A percentile compares a stretch with the other conserved stretches of the same genome.
These are phyloP conservation scores for Apodemus sylvaticus DNA, from an alignment of 2,113 vertebrate genomes.

Conservation along the genomic window DNA sequence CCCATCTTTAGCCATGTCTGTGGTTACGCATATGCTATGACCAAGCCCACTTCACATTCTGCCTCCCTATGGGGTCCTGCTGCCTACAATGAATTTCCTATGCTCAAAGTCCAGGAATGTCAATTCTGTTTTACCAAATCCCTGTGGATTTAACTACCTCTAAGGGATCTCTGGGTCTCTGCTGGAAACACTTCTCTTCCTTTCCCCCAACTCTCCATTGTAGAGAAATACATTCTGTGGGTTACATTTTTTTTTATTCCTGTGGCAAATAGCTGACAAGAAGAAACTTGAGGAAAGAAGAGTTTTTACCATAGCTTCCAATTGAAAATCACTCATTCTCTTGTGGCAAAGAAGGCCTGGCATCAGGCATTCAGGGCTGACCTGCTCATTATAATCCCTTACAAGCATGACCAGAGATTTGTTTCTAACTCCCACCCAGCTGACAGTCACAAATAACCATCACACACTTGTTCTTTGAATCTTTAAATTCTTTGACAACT, in stretches of 20 bases:
- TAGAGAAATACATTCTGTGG: not conserved
- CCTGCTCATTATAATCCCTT: no score
- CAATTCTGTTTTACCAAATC: not conserved
- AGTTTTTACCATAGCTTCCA: not conserved
- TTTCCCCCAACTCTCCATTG: not conserved
- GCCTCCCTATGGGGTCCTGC: not conserved
- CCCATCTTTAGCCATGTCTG: not conserved
- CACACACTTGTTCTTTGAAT: not conserved
- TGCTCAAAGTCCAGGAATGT: not conserved
- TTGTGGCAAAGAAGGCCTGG: no score
- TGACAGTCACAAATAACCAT: no score
- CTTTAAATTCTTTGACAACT: not conserved
- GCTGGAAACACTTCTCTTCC: not conserved
- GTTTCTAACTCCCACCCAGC: not conserved
- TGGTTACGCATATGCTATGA: not conserved
- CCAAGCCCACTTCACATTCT: not conserved
- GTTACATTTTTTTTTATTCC: not conserved
- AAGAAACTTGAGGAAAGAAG: not conserved
- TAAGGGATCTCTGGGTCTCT: not conserved
- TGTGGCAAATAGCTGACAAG: not conserved
- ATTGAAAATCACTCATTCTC: not conserved
- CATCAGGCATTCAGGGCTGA: not conserved
- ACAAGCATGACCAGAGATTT: not conserved
- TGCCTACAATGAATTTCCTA: not conserved
- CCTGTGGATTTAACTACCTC: not conserved